Conservation (phyloP, 1,140 invertebrate genomes). For the Apocrypta bakeri region DNA sequence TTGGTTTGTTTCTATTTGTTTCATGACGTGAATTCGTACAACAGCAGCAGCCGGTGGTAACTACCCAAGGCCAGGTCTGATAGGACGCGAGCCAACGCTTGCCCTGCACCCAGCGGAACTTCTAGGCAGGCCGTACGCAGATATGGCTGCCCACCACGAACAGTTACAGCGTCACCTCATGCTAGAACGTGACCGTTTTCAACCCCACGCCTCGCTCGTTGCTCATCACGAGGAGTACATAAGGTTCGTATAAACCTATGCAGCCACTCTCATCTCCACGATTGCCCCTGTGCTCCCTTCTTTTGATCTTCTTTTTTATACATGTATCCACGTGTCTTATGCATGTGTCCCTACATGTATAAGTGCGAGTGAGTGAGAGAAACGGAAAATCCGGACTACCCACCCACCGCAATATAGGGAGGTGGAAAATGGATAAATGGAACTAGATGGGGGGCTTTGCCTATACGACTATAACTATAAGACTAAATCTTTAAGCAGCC, state of each 20-base stretch:
- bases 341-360: background rate
- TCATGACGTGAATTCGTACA: conserved; percentile 33
- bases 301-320: background rate
- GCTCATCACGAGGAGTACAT: conserved; percentile 88
- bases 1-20: conserved; percentile 41
- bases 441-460: too few relatives aligned
- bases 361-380: background rate
- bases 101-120: conserved; percentile 84
- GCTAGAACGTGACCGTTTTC: conserved; percentile 85
- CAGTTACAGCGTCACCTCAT: conserved; percentile 89
- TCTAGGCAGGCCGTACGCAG: conserved; percentile 86
- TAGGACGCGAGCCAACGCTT: conserved; percentile 77
- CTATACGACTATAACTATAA: too few relatives aligned
- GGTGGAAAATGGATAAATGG: background rate
- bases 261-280: background rate
- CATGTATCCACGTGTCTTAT: too few relatives aligned
- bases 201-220: conserved; percentile 79
- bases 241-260: conserved; percentile 74
- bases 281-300: background rate
- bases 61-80: conserved; percentile 78
- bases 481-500: too few relatives aligned
- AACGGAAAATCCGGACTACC: background rate
- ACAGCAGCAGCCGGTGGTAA: conserved; percentile 76
- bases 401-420: too few relatives aligned
- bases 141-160: conserved; percentile 89